Base-by-base conservation (phyloP, 1,140 invertebrate species). In the Micrasema minimum region DNA sequence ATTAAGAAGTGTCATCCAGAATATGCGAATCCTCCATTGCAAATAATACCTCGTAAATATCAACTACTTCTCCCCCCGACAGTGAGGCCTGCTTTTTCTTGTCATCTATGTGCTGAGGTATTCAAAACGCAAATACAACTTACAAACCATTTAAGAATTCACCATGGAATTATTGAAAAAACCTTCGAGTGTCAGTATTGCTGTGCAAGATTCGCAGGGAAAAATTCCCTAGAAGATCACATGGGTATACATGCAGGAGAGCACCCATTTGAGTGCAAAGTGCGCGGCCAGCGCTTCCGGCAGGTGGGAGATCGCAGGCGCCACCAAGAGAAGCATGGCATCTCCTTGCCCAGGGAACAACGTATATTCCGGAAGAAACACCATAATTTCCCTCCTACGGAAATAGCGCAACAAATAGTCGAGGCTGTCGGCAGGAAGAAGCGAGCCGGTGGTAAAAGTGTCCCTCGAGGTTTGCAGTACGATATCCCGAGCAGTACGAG, bases 161-260 rank as follows among this genome's bases (percentile, higher is more conserved):
- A n/a, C 5, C 51, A 55, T 10, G 51, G 51, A 14, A 31, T 31
- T 11, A 12, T 31, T 2, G 23, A 26, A 4, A n/a, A 20, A 3
- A 38, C 12, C 12, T 61, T 41, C 41, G 12, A 16, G 11, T 61
- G 57, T 61, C 35, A 41, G 9, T 23, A 61, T 20, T 61, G 57
- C 14, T 16, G 35, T 2, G 4, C 7, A 2, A 18, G 9, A 41
- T 61, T 61, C 37, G 18, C 12, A 16, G 20, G 35, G 35, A 41
- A 61, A 41, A 20, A 43, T 20, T 9, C 35, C 18, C 57, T 16
- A 16, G 38, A 18, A 5, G 57, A n/a, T 12, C 57, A 61, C 16
- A 12, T 38, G 37, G 18, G 57, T 16, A 61, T 61, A 10, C 57
- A 61, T 37, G 41, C 57, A 12, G 57, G 38, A 4, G 57, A 61